A percentile compares a stretch with the other conserved stretches of the same genome.
phyloP scores from a whole-genome alignment of 2,888 invertebrate species.

The Parasteatoda lunata region DNA sequence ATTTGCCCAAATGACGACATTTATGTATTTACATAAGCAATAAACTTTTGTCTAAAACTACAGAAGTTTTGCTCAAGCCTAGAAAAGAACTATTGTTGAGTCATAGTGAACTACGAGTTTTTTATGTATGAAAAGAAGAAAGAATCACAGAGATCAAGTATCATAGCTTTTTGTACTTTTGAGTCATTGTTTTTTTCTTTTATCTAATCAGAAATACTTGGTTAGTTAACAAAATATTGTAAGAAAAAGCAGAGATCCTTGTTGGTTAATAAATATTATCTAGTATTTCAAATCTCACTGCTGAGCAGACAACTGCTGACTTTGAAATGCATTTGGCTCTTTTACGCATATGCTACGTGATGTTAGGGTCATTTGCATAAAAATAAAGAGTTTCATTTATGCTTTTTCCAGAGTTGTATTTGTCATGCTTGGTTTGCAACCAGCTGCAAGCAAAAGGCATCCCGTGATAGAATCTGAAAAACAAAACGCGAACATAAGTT shows the following conservation, averaged over 20 bases:
- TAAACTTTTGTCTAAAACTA: slow-evolving; percentile 33
- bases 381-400: slow-evolving; percentile 38
- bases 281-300: slow-evolving; percentile 58
- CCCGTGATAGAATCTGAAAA: slow-evolving; percentile 62
- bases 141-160: slow-evolving; percentile 63
- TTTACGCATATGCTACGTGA: slow-evolving; percentile 1
- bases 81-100: not conserved
- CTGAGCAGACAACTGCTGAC: slow-evolving; percentile 47
- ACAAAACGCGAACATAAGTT: no score
- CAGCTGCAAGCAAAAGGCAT: slow-evolving; percentile 63
- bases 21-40: not conserved
- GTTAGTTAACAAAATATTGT: slow-evolving; percentile 60
- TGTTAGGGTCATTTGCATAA: slow-evolving; percentile 13
- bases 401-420: slow-evolving; percentile 51
- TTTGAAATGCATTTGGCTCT: slow-evolving; percentile 62
- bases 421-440: slow-evolving; percentile 62
- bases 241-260: slow-evolving; percentile 45
- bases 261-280: slow-evolving; percentile 33
- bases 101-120: not conserved
- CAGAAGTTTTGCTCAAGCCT: slow-evolving; percentile 25
- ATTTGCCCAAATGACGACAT: not conserved
- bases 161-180: slow-evolving; percentile 64
- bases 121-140: slow-evolving; percentile 61
- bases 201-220: slow-evolving; percentile 8
- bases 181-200: not conserved